Base-by-base conservation (phyloP, 1,140 invertebrate genomes). In the Subanguina moxae region DNA sequence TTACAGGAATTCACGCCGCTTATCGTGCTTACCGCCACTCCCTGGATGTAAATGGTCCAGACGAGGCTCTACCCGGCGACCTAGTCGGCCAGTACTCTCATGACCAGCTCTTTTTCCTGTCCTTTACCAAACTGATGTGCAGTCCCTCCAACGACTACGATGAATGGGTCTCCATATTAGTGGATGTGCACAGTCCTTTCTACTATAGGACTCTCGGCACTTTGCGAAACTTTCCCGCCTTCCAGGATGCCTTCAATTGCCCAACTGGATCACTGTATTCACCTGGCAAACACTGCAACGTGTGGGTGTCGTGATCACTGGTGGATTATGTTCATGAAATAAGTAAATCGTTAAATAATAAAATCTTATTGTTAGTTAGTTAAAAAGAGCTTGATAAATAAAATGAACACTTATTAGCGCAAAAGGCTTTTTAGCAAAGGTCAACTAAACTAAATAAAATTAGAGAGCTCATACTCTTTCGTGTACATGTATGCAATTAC, bases 181-280 rank as follows among this genome's bases (percentile, higher is more conserved):
- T 64, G 25, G 77, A 79, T 57, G 56, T 67, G 0, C 73, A 81
- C 65, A 42, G 72, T 46, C 28, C 76, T 58, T 32, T 65, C 45
- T 45, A 63, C 62, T 67, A 23, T 52, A 57, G 67, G 23, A 30
- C 74, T 42, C 25, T 19, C 11, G 77, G 76, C 25, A 43, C 62
- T 32, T 7, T 71, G 42, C 67, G 68, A 65, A 81, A 81, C 57
- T 79, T 78, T 67, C 78, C 76, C 17, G 78, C 78, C 19, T 81
- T 80, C 72, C 71, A 73, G 28, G 70, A 28, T 13, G 78, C 78
- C 11, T 80, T 78, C 74, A 81, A 79, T 42, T 80, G 78, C 57
- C 78, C 75, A 11, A 65, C 65, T 42, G 65, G 64, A n/a, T 66
- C 73, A 15, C 15, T 43, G 1, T 80, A 80, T 59, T 71, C 78